A percentile compares a stretch with the other conserved stretches of the same genome.
phyloP scores from a whole-genome alignment of 2,113 vertebrate genomes.

The Chauna torquata region DNA sequence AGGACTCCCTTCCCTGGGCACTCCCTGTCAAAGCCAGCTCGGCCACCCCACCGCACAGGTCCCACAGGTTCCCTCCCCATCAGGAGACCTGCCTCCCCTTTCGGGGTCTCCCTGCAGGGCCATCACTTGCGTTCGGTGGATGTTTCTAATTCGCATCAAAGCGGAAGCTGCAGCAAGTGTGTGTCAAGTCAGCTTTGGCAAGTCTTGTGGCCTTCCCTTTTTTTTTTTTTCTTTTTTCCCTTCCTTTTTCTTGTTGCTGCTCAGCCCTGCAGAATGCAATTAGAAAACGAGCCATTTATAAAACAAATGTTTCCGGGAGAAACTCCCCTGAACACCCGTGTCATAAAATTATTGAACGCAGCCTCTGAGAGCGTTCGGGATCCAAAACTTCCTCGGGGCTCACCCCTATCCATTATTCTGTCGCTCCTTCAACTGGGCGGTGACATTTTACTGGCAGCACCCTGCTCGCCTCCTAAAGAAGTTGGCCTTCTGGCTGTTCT shows the following conservation, averaged over 20 bases:
- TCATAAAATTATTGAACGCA: slow-evolving; percentile 51
- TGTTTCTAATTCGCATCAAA: background rate
- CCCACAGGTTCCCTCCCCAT: background rate
- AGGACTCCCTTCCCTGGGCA: background rate
- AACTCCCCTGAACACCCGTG: slow-evolving; percentile 48
- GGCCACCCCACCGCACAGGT: background rate
- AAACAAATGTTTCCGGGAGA: slow-evolving; percentile 58
- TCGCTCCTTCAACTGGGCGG: background rate
- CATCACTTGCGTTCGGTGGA: fast-evolving
- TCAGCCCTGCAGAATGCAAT: slow-evolving; percentile 46
- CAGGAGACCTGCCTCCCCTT: background rate
- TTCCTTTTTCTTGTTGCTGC: slow-evolving; percentile 8
- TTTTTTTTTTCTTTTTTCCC: background rate
- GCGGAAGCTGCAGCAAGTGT: background rate
- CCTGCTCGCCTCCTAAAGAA: background rate
- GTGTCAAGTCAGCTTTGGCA: slow-evolving; percentile 18
- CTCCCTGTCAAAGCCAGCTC: background rate
- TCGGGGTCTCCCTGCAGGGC: background rate
- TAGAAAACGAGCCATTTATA: slow-evolving; percentile 64
- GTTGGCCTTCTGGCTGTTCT: background rate
- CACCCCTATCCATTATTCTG: slow-evolving; percentile 51
- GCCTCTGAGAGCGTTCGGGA: background rate
- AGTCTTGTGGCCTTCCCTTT: background rate
- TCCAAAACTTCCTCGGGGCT: slow-evolving; percentile 40
- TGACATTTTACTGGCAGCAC: slow-evolving; percentile 43